Evolutionary conservation across 2,888 invertebrate species (phyloP).

Genomic region (Atrina japonica): DNA sequence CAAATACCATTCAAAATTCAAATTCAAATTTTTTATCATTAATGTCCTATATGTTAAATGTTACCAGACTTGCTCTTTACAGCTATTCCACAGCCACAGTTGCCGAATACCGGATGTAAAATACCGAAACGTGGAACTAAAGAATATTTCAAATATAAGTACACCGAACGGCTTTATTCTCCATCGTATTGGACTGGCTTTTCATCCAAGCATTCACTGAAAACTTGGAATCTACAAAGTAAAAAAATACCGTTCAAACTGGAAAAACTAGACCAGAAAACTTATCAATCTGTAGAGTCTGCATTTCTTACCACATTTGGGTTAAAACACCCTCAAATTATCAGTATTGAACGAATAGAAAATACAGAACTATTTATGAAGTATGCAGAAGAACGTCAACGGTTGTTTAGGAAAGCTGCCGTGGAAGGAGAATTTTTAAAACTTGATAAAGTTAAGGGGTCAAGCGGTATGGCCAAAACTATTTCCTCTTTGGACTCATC

Average conservation of each 20-base stretch:
- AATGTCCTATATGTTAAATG: too few relatives aligned
- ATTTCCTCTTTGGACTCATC: conserved; percentile 28
- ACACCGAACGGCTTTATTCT: conserved; percentile 32
- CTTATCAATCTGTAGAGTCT: conserved; percentile 46
- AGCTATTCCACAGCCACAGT: too few relatives aligned
- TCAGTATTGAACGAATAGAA: conserved; percentile 63
- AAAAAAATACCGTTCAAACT: background rate
- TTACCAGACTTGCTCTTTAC: too few relatives aligned
- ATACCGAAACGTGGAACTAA: conserved; percentile 48
- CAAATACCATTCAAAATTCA: too few relatives aligned
- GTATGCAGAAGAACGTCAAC: conserved; percentile 56
- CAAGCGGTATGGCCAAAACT: background rate
- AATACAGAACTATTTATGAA: conserved; percentile 57
- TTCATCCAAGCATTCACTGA: conserved; percentile 43
- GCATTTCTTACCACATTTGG: conserved; percentile 28
- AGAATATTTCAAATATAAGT: conserved; percentile 51
- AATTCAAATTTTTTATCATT: too few relatives aligned
- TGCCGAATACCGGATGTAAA: background rate
- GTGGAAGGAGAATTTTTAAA: background rate
- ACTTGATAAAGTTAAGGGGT: conserved; percentile 4
- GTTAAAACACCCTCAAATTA: conserved; percentile 27
- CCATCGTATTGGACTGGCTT: conserved; percentile 55
- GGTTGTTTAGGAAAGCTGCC: conserved; percentile 53
- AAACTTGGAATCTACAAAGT: conserved; percentile 45
- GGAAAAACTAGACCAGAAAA: conserved; percentile 46